Conservation (phyloP, 2,888 invertebrate genomes). For the Chrysodeixis includens region DNA sequence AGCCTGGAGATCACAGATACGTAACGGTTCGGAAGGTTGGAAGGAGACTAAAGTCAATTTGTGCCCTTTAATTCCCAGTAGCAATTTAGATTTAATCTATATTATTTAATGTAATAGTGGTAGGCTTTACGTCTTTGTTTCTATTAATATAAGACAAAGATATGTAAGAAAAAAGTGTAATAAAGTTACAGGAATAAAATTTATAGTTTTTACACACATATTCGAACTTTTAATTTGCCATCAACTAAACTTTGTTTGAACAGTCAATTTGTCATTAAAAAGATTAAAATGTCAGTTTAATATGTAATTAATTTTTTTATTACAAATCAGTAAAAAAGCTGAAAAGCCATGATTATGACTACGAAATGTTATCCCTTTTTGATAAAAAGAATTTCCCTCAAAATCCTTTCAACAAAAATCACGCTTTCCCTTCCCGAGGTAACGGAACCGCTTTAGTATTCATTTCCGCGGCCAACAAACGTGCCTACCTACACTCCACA, state of each 20-base stretch:
- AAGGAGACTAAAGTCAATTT: not conserved
- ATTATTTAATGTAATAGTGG: not conserved
- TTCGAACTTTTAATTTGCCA: too few relatives aligned
- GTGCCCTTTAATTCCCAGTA: conserved; percentile 5
- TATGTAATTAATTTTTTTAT: too few relatives aligned
- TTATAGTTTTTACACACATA: too few relatives aligned
- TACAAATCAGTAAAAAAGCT: too few relatives aligned
- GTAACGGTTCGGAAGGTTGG: conserved; percentile 1
- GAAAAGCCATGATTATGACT: not conserved
- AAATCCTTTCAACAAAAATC: not conserved
- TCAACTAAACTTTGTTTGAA: too few relatives aligned
- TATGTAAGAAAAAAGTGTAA: too few relatives aligned
- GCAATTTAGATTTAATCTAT: not conserved
- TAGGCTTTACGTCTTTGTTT: not conserved
- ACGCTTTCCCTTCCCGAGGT: not conserved
- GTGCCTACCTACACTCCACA: not conserved
- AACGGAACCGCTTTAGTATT: conserved; percentile 4
- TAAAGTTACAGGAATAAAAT: too few relatives aligned
- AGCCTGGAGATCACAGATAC: conserved; percentile 4
- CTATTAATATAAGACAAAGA: too few relatives aligned
- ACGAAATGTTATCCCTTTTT: not conserved
- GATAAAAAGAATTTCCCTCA: not conserved
- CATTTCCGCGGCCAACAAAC: conserved; percentile 2
- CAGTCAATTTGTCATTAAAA: too few relatives aligned
- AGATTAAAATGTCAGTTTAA: too few relatives aligned